Evolutionary conservation across 2,888 invertebrate genomes (phyloP).

Genomic region (Platypus cylindrus): DNA sequence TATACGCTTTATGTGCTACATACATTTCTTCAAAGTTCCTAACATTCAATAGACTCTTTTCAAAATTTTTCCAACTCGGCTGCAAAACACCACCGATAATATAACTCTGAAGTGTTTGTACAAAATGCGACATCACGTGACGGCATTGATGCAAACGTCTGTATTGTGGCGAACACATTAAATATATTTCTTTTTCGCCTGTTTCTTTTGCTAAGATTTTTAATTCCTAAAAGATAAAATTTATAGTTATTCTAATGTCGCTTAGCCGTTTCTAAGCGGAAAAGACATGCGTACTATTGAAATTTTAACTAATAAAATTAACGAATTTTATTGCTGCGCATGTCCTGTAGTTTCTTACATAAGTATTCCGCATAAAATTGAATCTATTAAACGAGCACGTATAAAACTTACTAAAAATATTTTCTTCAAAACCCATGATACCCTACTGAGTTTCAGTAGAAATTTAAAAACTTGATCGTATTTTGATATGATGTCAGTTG

Average conservation of each 20-base stretch:
- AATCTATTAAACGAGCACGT: no score
- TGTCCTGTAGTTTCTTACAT: no score
- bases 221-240: constrained; percentile 38
- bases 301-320: no score
- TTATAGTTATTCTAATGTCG: no score
- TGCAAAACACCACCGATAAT: constrained; percentile 64
- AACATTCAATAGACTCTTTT: constrained; percentile 51
- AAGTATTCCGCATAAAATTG: no score
- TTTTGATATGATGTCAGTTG: constrained; percentile 53
- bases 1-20: constrained; percentile 55
- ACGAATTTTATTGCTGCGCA: no score
- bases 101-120: constrained; percentile 63
- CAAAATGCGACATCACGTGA: constrained; percentile 63
- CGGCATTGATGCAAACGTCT: constrained; percentile 57
- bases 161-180: constrained; percentile 54
- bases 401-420: constrained; percentile 44
- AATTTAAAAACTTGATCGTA: constrained; percentile 67
- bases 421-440: constrained; percentile 63
- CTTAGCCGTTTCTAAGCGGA: no score
- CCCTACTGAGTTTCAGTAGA: constrained; percentile 58
- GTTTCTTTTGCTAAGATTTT: constrained; percentile 36
- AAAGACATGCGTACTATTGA: no score
- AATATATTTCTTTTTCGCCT: constrained; percentile 30
- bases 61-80: constrained; percentile 61
- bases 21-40: constrained; percentile 61